phyloP scores from a whole-genome alignment of 2,797 vertebrate species.

The Thripadectes ignobilis region DNA sequence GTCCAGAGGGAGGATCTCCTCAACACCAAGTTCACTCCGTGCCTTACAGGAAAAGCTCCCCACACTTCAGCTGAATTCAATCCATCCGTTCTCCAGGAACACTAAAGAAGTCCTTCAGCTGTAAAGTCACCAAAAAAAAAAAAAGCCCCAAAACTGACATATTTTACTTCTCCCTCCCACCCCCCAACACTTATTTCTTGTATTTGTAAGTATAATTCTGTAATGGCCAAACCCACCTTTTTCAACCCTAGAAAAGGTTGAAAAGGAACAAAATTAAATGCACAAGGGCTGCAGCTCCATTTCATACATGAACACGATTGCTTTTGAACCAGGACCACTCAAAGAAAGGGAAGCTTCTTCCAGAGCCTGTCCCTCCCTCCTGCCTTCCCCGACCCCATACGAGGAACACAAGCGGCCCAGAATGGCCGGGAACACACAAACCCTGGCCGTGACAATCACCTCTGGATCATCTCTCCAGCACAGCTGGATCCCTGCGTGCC shows the following conservation, averaged over 20 bases:
- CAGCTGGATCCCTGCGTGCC: constrained; percentile 51
- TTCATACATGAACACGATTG: not conserved
- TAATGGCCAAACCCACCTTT: not conserved
- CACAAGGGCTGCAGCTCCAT: not conserved
- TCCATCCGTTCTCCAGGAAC: not conserved
- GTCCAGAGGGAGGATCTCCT: not conserved
- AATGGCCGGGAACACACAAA: not conserved
- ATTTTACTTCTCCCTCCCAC: fast-evolving
- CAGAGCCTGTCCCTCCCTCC: not conserved
- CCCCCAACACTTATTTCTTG: fast-evolving
- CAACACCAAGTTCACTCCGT: not conserved
- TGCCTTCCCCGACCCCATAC: not conserved
- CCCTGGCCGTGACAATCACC: constrained; percentile 23
- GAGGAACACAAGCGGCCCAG: not conserved
- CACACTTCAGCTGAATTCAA: not conserved
- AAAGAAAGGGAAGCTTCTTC: not conserved
- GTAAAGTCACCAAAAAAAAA: not conserved
- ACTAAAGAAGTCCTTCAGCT: not conserved
- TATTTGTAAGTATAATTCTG: not conserved
- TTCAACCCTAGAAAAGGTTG: not conserved
- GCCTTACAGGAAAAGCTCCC: not conserved
- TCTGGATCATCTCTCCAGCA: constrained; percentile 49
- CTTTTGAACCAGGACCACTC: not conserved
- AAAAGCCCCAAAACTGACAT: fast-evolving
- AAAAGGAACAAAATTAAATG: not conserved